Percentiles rank a stretch among this genome's conserved stretches.
Conservation (phyloP, 1,140 invertebrate genomes). For the Magallana ariakensis region DNA sequence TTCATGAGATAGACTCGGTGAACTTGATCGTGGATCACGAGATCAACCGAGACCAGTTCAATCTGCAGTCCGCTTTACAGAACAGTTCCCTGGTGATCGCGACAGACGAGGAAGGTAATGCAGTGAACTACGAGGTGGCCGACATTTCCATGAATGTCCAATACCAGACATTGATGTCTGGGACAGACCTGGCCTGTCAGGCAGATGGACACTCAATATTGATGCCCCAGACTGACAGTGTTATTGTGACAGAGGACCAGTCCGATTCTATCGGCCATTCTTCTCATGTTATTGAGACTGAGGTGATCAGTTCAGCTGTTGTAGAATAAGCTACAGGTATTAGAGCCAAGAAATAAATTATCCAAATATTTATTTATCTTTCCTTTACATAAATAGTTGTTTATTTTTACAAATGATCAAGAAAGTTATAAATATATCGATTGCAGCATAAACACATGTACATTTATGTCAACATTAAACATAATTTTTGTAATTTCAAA, state of each 20-base stretch:
- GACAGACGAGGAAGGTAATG: conserved; percentile 67
- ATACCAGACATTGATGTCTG: conserved; percentile 64
- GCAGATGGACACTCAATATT: conserved; percentile 18
- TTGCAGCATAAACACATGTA: too few relatives aligned
- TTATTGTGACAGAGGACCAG: conserved; percentile 31
- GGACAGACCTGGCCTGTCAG: conserved; percentile 41
- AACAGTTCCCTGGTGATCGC: conserved; percentile 71
- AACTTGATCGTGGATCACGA: conserved; percentile 65
- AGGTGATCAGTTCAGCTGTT: not conserved
- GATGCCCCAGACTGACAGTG: conserved; percentile 17
- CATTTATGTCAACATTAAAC: too few relatives aligned
- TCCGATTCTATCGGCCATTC: not conserved
- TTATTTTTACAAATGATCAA: too few relatives aligned
- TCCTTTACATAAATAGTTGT: too few relatives aligned
- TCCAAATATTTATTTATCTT: too few relatives aligned
- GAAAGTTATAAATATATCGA: too few relatives aligned
- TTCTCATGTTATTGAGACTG: not conserved
- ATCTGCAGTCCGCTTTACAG: conserved; percentile 63
- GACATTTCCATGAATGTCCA: conserved; percentile 69
- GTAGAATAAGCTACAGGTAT: not conserved
- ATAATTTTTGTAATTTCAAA: too few relatives aligned
- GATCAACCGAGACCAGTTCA: conserved; percentile 61
- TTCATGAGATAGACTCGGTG: conserved; percentile 54
- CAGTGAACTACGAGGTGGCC: conserved; percentile 69
- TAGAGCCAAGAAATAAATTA: too few relatives aligned